These are phyloP conservation scores for Caloenas nicobarica DNA, from an alignment of 2,113 vertebrate genomes.

Conservation along the genomic window DNA sequence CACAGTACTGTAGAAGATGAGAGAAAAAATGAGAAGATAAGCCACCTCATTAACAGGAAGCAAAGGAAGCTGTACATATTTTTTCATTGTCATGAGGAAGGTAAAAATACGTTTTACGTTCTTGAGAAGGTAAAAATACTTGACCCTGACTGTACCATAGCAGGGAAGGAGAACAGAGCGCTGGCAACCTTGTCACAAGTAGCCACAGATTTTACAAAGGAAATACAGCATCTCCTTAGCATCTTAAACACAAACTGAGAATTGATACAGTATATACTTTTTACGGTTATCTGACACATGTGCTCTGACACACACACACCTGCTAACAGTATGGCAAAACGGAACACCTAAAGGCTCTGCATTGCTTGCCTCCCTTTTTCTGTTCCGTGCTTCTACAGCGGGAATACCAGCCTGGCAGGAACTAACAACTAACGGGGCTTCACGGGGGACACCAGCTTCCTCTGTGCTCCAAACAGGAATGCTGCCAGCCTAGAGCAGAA, in stretches of 20 bases:
- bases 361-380: background rate
- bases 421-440: background rate
- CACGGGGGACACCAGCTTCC: background rate
- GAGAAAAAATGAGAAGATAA: background rate
- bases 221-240: background rate
- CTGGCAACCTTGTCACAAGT: too few species aligned
- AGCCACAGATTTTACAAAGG: background rate
- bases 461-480: background rate
- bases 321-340: fast-evolving
- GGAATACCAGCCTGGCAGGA: background rate
- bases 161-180: background rate
- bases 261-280: background rate
- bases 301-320: background rate
- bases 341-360: background rate
- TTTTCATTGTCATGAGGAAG: too few species aligned
- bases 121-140: background rate
- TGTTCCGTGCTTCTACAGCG: background rate
- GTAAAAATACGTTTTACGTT: too few species aligned
- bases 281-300: background rate
- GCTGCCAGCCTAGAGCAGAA: background rate
- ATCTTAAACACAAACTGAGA: background rate
- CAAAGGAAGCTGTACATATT: background rate
- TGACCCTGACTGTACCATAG: background rate
- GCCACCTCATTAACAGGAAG: background rate
- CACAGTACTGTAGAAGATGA: background rate